Evolutionary conservation across 2,888 invertebrate genomes (phyloP), one percentile per base, ranked within the genome.

Genomic region (Micropterix aruncella): DNA sequence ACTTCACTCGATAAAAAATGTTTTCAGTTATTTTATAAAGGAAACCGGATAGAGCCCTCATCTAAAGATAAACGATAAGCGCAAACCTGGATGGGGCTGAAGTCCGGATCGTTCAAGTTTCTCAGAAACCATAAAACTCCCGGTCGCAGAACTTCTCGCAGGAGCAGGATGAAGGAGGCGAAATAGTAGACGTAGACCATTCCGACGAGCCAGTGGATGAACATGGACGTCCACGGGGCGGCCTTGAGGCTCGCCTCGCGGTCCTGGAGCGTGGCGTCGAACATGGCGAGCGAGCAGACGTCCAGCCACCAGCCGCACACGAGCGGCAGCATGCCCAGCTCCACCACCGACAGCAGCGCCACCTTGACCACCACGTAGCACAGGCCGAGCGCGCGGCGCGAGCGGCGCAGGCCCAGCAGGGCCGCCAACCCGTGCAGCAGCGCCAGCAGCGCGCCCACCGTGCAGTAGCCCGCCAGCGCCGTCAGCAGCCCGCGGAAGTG

Each of bases 141-240:
- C 0, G 99, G 99, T 43, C 99, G 75, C 36, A 99, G 61, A 1
- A 96, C 92, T 65, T 99, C 97, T 43, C 97, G 73, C 17, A 99
- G 64, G 2, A 99, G 70, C 15, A 94, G 72, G 38, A 97, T 89
- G 59, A 94, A 97, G 0, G 95, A 95, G 4, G 97, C 99, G 60
- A 99, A 97, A 67, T 99, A 99, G 65, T 99, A 99, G 12, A 99
- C 95, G 59, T 95, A 99, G 19, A 90, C 89, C 95, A 99, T 97
- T 46, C 99, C 99, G 4, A 95, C 90, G 37, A 97, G 79, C 99
- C 99, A 99, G 62, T 99, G 97, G 44, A 99, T 86, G 60, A 97
- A 97, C 75, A 97, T 89, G 1, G 93, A 91, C 0, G 97, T 95
- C 54, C 94, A 94, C 0, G 97, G 97, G 0, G 95, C 93, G 0